Base-by-base conservation (phyloP, 2,113 vertebrate genomes). In the Damaliscus lunatus region DNA sequence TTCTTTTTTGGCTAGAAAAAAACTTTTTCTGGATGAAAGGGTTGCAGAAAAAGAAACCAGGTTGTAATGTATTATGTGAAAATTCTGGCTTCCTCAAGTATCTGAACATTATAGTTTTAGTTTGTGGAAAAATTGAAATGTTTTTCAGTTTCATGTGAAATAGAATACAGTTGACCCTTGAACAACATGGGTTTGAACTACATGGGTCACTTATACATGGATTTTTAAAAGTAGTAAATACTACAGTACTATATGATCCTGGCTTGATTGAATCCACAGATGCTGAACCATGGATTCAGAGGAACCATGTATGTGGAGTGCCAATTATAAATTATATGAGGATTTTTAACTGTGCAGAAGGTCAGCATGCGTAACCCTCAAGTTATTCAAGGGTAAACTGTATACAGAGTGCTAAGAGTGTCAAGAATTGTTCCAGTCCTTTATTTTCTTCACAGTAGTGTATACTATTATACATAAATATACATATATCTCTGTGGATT, bases 81-180 rank as follows among this genome's bases (percentile, higher is more conserved):
- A 94, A 91, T 64, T 85, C 29, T 67, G 31, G 6, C 64, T 82
- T 91, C 12, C 16, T 74, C 57, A 67, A 71, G 53, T 57, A 82
- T 57, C 43, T 89, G 27, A 88, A 78, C 12, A 81, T 88, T 53
- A 48, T 33, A 74, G 48, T 57, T 91, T 17, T 8, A 82, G 82
- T 91, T 77, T 89, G 13, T 96, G 52, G 16, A 43, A 93, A 95
- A 96, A 96, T 71, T 89, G 8, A 89, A 92, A 82, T 90, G 13
- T 62, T 94, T 77, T 97, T 59, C 29, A 91, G 6, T 77, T 92
- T 81, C 78, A 3, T 74, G 31, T 59, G 27, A 85, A 87, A 82
- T 81, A 7, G 33, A 93, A 52, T 95, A 82, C 11, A 53, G 48
- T 81, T n/a, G 50, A 82, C 33, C 50, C 31, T 82, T 82, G 80